Evolutionary conservation across 2,888 invertebrate genomes (phyloP).

Genomic region (Heterodera filipjevi): DNA sequence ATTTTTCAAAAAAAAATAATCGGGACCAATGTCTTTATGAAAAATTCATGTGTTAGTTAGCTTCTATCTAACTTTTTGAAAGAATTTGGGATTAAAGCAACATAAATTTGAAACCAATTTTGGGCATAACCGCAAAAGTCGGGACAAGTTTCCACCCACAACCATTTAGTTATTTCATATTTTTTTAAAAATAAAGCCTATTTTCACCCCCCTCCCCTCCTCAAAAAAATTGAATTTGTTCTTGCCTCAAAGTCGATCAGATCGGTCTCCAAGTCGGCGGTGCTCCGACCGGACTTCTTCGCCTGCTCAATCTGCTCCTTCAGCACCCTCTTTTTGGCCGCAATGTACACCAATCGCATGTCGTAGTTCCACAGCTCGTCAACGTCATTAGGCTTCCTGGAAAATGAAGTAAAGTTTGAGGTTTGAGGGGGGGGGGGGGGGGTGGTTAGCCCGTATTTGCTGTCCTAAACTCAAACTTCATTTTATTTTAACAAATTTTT

Average conservation of each 20-base stretch:
- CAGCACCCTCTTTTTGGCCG: background rate
- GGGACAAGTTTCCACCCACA: too few species aligned
- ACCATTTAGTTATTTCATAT: too few species aligned
- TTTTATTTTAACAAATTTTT: too few species aligned
- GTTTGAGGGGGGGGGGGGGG: background rate
- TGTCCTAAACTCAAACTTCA: background rate
- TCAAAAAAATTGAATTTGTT: constrained; percentile 12
- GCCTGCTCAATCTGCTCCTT: constrained; percentile 12
- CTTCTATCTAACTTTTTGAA: too few species aligned
- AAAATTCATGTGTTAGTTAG: too few species aligned
- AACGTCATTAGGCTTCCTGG: constrained; percentile 16
- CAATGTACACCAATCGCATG: constrained; percentile 14
- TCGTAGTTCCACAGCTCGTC: constrained; percentile 30
- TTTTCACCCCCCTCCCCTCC: too few species aligned
- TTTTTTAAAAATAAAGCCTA: background rate
- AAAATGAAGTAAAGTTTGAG: background rate
- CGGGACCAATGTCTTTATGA: too few species aligned
- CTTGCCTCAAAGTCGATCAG: constrained; percentile 9
- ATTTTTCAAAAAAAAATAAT: too few species aligned
- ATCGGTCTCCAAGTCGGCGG: constrained; percentile 13
- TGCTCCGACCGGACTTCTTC: background rate
- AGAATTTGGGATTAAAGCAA: too few species aligned
- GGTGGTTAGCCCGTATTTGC: too few species aligned
- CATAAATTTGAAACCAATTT: too few species aligned
- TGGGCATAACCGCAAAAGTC: too few species aligned